These are phyloP conservation scores for Cyprinus carpio DNA, from an alignment of 2,113 vertebrate species.

Conservation along the genomic window DNA sequence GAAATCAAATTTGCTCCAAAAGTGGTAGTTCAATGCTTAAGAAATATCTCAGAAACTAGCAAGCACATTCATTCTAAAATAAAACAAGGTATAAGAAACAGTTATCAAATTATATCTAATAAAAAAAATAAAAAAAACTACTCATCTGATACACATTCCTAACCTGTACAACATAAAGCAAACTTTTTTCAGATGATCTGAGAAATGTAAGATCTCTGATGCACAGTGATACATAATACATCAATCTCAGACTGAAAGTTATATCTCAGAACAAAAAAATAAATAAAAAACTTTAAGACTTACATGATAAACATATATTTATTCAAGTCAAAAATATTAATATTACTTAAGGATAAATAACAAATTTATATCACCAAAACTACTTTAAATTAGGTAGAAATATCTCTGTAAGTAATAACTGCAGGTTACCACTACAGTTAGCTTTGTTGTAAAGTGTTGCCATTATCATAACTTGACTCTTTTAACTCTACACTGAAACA, in stretches of 20 bases:
- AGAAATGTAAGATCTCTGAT: neutral
- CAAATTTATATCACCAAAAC: too few species aligned
- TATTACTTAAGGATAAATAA: too few species aligned
- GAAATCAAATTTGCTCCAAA: neutral
- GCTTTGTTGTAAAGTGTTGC: neutral
- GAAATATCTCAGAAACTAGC: neutral
- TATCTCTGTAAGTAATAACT: too few species aligned
- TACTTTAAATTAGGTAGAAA: too few species aligned
- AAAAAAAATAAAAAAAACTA: neutral
- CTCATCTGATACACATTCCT: neutral
- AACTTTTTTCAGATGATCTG: neutral
- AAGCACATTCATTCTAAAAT: neutral
- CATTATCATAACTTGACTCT: neutral
- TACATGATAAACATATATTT: too few species aligned
- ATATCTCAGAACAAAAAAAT: too few species aligned
- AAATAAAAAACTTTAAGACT: too few species aligned
- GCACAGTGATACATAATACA: neutral
- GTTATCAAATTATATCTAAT: neutral
- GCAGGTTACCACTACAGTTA: too few species aligned
- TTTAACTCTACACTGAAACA: neutral
- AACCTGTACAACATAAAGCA: neutral
- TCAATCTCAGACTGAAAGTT: neutral
- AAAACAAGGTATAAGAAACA: neutral
- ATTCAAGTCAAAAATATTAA: too few species aligned
- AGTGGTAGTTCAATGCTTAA: neutral